Conservation (phyloP, 2,113 vertebrate genomes). For the Pimephales promelas region DNA sequence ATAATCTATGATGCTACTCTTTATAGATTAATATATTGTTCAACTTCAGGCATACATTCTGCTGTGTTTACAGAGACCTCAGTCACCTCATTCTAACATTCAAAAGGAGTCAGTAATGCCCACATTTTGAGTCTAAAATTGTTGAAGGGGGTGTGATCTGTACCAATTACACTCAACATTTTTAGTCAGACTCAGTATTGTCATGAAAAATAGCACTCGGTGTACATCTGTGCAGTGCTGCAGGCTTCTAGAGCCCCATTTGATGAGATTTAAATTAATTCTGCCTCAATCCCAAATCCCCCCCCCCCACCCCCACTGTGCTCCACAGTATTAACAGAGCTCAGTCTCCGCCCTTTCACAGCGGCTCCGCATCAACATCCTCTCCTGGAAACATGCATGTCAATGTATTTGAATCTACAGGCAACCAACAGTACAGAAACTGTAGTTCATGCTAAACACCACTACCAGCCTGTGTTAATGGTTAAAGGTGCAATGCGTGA, state of each 20-base stretch:
- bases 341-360: constrained; percentile 64
- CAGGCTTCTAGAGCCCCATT: constrained; percentile 56
- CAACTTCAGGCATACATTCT: background rate
- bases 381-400: constrained; percentile 43
- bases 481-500: no score
- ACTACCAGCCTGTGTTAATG: background rate
- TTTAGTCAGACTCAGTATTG: constrained; percentile 2
- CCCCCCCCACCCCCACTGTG: constrained; percentile 67
- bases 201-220: constrained; percentile 23
- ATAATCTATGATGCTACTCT: background rate
- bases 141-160: background rate
- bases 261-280: constrained; percentile 84
- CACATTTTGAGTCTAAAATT: background rate
- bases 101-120: background rate
- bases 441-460: background rate
- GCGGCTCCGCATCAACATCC: constrained; percentile 44
- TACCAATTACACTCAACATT: background rate
- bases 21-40: background rate
- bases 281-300: constrained; percentile 73
- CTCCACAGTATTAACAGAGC: constrained; percentile 63
- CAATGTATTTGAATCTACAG: constrained; percentile 23
- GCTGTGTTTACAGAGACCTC: background rate
- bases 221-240: constrained; percentile 40
- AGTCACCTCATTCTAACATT: background rate
- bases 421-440: background rate